phyloP scores from a whole-genome alignment of 1,140 invertebrate genomes.

The Eupristina koningsbergeri region DNA sequence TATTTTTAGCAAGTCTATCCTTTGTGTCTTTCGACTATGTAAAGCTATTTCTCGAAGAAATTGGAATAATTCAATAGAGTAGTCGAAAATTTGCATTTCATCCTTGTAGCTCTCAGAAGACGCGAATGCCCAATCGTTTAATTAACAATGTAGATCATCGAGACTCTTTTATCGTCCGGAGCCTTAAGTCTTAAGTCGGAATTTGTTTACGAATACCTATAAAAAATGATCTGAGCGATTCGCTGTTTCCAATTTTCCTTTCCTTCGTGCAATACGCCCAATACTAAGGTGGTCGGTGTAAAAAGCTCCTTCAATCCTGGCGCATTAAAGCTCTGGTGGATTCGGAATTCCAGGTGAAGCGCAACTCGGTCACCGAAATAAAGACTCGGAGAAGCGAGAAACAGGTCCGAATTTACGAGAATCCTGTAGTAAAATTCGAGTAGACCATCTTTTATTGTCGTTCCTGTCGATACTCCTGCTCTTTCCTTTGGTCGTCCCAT shows the following conservation, averaged over 20 bases:
- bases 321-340: background rate
- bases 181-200: background rate
- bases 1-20: background rate
- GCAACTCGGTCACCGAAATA: background rate
- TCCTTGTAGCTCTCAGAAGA: too few relatives aligned
- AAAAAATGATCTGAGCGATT: conserved; percentile 8
- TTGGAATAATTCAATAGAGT: background rate
- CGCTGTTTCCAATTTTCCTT: background rate
- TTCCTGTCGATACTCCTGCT: background rate
- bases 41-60: background rate
- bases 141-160: background rate
- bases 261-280: background rate
- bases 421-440: conserved; percentile 55
- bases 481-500: background rate
- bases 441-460: conserved; percentile 55
- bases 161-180: background rate
- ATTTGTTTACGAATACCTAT: background rate
- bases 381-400: conserved; percentile 21
- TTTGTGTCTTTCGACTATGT: background rate
- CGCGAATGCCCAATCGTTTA: background rate
- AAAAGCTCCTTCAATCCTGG: conserved; percentile 31
- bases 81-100: background rate
- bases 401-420: conserved; percentile 60
- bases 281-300: background rate
- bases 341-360: background rate